Evolutionary conservation across 2,888 invertebrate genomes (phyloP).

Genomic region (Leptopilina syphax): DNA sequence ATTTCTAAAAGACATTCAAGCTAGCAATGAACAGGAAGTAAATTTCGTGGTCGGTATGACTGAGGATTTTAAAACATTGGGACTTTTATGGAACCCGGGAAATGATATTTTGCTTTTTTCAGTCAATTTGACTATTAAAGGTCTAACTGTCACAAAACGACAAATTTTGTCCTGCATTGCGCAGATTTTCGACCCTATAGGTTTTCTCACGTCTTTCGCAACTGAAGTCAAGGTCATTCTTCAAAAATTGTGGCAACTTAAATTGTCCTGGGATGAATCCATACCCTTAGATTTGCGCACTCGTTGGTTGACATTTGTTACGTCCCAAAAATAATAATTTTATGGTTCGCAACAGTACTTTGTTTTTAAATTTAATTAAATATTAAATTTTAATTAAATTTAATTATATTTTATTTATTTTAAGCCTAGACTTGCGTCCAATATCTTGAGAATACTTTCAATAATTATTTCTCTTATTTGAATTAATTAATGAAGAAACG

Average conservation of each 20-base stretch:
- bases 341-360: too few species aligned
- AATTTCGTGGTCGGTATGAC: not conserved
- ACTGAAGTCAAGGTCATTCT: constrained; percentile 57
- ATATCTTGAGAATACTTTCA: too few species aligned
- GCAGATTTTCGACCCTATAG: constrained; percentile 56
- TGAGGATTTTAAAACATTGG: constrained; percentile 42
- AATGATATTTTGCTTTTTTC: not conserved
- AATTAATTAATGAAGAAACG: too few species aligned
- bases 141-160: constrained; percentile 18
- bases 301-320: not conserved
- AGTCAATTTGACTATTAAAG: too few species aligned
- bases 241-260: constrained; percentile 53
- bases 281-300: not conserved
- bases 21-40: not conserved
- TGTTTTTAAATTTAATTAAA: too few species aligned
- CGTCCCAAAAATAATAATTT: too few species aligned
- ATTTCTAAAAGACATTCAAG: not conserved
- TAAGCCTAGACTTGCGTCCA: too few species aligned
- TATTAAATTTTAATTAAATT: too few species aligned
- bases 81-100: constrained; percentile 36
- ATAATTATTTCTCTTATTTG: too few species aligned
- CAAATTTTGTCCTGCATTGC: constrained; percentile 54
- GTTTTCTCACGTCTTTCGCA: constrained; percentile 54
- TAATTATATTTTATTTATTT: too few species aligned
- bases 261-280: constrained; percentile 52